Conservation (phyloP, 2,888 invertebrate genomes). For the Papilio protenor region DNA sequence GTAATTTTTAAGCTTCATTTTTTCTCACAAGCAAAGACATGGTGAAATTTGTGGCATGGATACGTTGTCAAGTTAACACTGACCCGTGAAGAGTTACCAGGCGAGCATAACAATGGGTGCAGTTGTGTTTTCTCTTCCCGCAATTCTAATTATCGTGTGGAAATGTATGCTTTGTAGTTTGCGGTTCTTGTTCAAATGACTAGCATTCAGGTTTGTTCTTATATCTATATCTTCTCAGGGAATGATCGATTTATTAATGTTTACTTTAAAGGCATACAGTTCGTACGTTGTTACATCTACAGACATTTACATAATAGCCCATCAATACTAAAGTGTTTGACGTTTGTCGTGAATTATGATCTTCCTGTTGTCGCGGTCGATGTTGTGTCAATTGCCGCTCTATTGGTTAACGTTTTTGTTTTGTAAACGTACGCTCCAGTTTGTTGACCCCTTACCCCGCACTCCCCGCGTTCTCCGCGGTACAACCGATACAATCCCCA, state of each 20-base stretch:
- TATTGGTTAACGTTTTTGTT: conserved; percentile 38
- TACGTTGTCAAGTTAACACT: conserved; percentile 36
- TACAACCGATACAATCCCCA: conserved; percentile 21
- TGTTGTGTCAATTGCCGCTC: conserved; percentile 37
- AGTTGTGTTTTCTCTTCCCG: conserved; percentile 44
- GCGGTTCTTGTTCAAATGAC: not conserved
- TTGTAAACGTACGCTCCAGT: conserved; percentile 36
- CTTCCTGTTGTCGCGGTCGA: conserved; percentile 35
- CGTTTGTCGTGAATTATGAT: conserved; percentile 40
- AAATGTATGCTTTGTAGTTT: conserved; percentile 30
- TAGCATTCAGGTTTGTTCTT: not conserved
- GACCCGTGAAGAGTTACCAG: conserved; percentile 44
- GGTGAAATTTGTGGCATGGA: conserved; percentile 22
- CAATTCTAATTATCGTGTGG: conserved; percentile 40
- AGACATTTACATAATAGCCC: conserved; percentile 29
- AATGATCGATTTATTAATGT: not conserved
- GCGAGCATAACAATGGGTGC: conserved; percentile 49
- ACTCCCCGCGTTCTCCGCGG: not conserved
- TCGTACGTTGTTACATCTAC: not conserved
- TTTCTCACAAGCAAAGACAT: conserved; percentile 10
- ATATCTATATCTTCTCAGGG: not conserved
- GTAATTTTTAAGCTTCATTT: not conserved
- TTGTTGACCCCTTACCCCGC: conserved; percentile 23
- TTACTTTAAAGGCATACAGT: not conserved
- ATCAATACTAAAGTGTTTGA: conserved; percentile 31